A percentile compares a stretch with the other conserved stretches of the same genome.
Evolutionary conservation across 2,888 invertebrate species (phyloP).

Genomic region (Atrina japonica): DNA sequence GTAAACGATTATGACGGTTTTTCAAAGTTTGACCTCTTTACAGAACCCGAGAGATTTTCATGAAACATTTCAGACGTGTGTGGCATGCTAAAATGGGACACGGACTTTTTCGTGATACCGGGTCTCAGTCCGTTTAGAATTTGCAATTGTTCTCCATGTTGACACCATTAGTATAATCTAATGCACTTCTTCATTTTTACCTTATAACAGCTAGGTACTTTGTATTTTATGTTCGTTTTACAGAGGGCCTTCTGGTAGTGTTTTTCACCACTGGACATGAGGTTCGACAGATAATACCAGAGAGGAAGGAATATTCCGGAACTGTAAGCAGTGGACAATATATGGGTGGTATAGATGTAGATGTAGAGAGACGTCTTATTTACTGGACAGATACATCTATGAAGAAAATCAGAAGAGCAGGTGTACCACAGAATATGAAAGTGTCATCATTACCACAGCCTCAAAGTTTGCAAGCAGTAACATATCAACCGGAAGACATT

Average conservation of each 20-base stretch:
- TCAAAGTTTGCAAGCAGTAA: slow-evolving; percentile 92
- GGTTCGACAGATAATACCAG: slow-evolving; percentile 82
- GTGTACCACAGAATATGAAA: slow-evolving; percentile 86
- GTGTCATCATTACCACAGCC: slow-evolving; percentile 82
- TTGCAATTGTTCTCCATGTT: too few relatives aligned
- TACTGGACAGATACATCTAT: slow-evolving; percentile 98
- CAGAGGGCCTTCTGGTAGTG: slow-evolving; percentile 9
- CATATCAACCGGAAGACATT: slow-evolving; percentile 87
- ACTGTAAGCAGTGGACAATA: slow-evolving; percentile 92
- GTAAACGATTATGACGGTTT: too few relatives aligned
- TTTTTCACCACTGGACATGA: slow-evolving; percentile 92
- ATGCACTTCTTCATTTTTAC: too few relatives aligned
- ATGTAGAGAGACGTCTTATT: slow-evolving; percentile 85
- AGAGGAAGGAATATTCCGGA: slow-evolving; percentile 81
- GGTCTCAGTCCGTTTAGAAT: too few relatives aligned
- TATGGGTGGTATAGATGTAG: slow-evolving; percentile 95
- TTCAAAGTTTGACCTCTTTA: not conserved
- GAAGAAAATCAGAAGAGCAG: slow-evolving; percentile 94
- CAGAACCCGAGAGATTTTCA: too few relatives aligned
- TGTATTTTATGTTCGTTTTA: too few relatives aligned
- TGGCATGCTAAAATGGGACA: too few relatives aligned
- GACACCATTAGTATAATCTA: too few relatives aligned
- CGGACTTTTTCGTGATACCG: too few relatives aligned
- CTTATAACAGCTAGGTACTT: too few relatives aligned
- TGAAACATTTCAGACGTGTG: too few relatives aligned